phyloP scores from a whole-genome alignment of 2,797 vertebrate genomes.

The Pristis pectinata region DNA sequence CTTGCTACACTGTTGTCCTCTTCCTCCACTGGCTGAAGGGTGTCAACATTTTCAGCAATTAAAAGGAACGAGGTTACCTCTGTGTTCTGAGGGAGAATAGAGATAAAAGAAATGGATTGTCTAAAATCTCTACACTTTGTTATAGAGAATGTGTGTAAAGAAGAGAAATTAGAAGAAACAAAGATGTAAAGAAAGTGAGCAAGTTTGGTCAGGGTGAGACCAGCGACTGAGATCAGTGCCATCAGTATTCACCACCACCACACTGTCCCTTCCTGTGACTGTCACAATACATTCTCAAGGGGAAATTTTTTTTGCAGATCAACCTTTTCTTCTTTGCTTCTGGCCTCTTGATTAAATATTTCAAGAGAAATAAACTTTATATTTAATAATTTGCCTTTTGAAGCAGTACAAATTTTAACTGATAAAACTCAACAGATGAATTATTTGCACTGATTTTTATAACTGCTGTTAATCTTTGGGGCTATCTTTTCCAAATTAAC shows the following conservation, averaged over 20 bases:
- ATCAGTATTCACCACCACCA: background rate
- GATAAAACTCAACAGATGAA: background rate
- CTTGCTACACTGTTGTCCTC: background rate
- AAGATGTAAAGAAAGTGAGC: background rate
- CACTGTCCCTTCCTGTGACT: background rate
- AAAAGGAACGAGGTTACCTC: background rate
- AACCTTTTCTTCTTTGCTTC: background rate
- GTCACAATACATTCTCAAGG: background rate
- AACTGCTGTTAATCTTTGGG: background rate
- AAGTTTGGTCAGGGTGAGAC: background rate
- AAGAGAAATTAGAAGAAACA: background rate
- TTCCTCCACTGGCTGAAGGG: background rate
- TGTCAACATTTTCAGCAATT: background rate
- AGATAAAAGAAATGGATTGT: background rate
- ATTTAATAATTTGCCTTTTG: background rate
- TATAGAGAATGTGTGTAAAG: background rate
- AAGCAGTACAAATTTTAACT: background rate
- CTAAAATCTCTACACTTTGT: background rate
- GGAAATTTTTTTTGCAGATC: background rate
- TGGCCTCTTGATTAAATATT: background rate
- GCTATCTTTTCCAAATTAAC: background rate
- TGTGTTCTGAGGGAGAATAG: background rate
- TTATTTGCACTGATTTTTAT: background rate
- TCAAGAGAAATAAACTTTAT: background rate
- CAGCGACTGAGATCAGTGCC: no score